Evolutionary conservation across 2,797 vertebrate species (phyloP).

Genomic region (Lepidocolaptes lacrymiger): DNA sequence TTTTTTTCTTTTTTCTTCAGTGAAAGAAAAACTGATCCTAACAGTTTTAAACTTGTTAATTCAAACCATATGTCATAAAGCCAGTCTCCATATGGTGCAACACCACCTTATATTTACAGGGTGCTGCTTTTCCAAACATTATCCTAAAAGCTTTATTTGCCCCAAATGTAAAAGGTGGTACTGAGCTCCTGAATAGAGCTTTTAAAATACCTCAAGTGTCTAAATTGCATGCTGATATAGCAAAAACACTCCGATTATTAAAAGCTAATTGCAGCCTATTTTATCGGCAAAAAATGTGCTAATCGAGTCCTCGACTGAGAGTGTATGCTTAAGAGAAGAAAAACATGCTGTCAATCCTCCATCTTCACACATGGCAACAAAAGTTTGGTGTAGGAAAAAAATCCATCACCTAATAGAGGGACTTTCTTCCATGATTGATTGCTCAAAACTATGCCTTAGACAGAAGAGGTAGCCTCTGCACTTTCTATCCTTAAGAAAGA

Average conservation of each 20-base stretch:
- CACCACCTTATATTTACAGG: constrained; percentile 83
- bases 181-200: constrained; percentile 47
- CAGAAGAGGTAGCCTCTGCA: background rate
- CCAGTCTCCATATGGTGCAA: constrained; percentile 80
- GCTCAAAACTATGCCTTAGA: background rate
- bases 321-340: constrained; percentile 34
- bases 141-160: constrained; percentile 77
- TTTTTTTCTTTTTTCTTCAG: constrained; percentile 67
- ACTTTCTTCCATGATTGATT: background rate
- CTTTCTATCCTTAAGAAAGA: background rate
- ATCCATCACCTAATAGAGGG: background rate
- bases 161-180: constrained; percentile 71
- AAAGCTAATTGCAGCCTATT: constrained; percentile 69
- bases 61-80: constrained; percentile 84
- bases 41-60: constrained; percentile 88
- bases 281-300: constrained; percentile 72
- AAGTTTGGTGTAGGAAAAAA: background rate
- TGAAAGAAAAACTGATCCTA: constrained; percentile 86
- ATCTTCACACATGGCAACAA: background rate
- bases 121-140: constrained; percentile 80
- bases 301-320: constrained; percentile 60
- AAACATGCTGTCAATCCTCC: constrained; percentile 15
- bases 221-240: constrained; percentile 54
- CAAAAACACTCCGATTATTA: constrained; percentile 68
- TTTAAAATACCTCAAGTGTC: constrained; percentile 52